Evolutionary conservation across 2,888 invertebrate genomes (phyloP).

Genomic region (Spisula solida): DNA sequence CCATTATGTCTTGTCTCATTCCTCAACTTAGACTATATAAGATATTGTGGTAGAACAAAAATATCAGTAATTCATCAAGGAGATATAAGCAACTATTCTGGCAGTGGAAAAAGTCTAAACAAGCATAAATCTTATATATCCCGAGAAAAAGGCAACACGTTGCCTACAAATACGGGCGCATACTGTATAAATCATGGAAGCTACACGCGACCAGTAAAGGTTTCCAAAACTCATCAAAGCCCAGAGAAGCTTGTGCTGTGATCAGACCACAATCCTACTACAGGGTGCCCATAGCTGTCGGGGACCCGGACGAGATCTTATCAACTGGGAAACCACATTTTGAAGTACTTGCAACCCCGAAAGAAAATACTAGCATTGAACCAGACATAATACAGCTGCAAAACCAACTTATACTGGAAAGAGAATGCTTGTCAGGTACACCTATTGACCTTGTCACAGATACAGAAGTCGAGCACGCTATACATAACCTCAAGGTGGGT

Average conservation of each 20-base stretch:
- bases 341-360: conserved; percentile 26
- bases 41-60: too few species aligned
- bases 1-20: too few species aligned
- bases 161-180: too few species aligned
- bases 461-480: not conserved
- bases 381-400: conserved; percentile 13
- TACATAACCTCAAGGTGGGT: not conserved
- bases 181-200: not conserved
- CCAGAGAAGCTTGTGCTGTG: not conserved
- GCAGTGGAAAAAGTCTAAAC: too few species aligned
- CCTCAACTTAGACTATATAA: too few species aligned
- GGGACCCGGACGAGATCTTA: not conserved
- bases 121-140: too few species aligned
- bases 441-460: not conserved
- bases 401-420: conserved; percentile 12
- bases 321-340: conserved; percentile 13
- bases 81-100: too few species aligned
- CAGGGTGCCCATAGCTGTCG: not conserved
- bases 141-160: too few species aligned
- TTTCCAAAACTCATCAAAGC: not conserved
- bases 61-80: too few species aligned
- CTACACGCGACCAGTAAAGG: not conserved
- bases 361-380: not conserved
- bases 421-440: not conserved
- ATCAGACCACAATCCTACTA: not conserved